A percentile compares a stretch with the other conserved stretches of the same genome.
phyloP scores from a whole-genome alignment of 2,888 invertebrate genomes.

The Phragmatobia fuliginosa region DNA sequence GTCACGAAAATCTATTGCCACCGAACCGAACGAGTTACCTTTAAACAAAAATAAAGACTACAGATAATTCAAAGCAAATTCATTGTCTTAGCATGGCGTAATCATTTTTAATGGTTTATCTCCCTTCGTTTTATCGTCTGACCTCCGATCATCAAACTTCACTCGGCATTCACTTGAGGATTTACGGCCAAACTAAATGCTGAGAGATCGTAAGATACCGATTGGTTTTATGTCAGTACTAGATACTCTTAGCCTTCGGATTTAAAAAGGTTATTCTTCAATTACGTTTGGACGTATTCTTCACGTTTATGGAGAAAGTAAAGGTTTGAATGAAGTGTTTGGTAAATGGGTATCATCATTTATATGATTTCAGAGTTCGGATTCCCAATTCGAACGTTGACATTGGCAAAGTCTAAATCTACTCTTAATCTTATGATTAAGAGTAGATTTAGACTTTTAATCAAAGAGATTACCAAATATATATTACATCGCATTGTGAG shows the following conservation, averaged over 20 bases:
- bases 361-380: no score
- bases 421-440: no score
- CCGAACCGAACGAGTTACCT: no score
- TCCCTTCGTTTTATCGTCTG: slow-evolving; percentile 52
- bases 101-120: slow-evolving; percentile 44
- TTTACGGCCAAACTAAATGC: slow-evolving; percentile 64
- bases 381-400: no score
- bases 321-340: no score
- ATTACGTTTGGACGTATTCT: neutral
- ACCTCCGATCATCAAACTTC: slow-evolving; percentile 59
- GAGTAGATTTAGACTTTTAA: neutral
- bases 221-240: slow-evolving; percentile 51
- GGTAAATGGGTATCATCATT: neutral
- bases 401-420: no score
- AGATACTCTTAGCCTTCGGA: slow-evolving; percentile 13
- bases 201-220: slow-evolving; percentile 49
- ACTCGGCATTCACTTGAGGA: slow-evolving; percentile 59
- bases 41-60: no score
- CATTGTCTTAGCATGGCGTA: slow-evolving; percentile 6
- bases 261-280: slow-evolving; percentile 9
- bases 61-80: neutral
- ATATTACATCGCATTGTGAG: neutral
- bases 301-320: slow-evolving; percentile 2
- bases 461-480: neutral
- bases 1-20: neutral